phyloP scores from a whole-genome alignment of 2,888 invertebrate species.

The Pelosia muscerda region DNA sequence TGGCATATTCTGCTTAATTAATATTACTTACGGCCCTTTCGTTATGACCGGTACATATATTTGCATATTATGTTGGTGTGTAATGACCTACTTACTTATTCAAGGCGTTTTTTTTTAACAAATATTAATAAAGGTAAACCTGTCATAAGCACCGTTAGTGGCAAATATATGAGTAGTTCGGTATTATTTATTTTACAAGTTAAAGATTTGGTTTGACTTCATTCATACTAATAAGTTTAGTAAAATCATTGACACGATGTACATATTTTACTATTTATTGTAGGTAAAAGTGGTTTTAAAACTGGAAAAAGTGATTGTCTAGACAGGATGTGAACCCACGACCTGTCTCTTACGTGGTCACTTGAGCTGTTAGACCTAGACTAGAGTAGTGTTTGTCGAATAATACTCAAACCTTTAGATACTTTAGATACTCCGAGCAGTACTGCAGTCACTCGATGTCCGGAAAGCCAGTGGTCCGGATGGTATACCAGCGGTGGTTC shows the following conservation, averaged over 20 bases:
- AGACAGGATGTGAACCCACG: too few relatives aligned
- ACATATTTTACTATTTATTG: background rate
- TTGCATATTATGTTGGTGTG: conserved; percentile 48
- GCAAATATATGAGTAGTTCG: background rate
- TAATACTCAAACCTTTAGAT: too few relatives aligned
- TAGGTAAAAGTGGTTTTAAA: background rate
- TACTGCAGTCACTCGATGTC: too few relatives aligned
- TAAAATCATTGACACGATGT: background rate
- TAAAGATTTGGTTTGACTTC: background rate
- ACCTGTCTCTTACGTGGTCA: too few relatives aligned
- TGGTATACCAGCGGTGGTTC: too few relatives aligned
- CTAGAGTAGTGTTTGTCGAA: too few relatives aligned
- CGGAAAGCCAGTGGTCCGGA: too few relatives aligned
- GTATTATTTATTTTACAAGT: conserved; percentile 6
- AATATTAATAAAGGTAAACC: conserved; percentile 34
- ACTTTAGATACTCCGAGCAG: too few relatives aligned
- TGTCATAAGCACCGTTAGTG: conserved; percentile 11
- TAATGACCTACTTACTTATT: conserved; percentile 45
- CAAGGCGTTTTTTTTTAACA: conserved; percentile 37
- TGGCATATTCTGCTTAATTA: conserved; percentile 77
- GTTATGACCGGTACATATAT: conserved; percentile 61
- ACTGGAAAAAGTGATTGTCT: too few relatives aligned
- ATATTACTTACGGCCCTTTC: conserved; percentile 63
- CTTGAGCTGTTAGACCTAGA: too few relatives aligned
- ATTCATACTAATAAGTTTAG: background rate